These are phyloP conservation scores for Monodelphis domestica DNA, from an alignment of 2,797 vertebrate genomes.

Conservation along the genomic window DNA sequence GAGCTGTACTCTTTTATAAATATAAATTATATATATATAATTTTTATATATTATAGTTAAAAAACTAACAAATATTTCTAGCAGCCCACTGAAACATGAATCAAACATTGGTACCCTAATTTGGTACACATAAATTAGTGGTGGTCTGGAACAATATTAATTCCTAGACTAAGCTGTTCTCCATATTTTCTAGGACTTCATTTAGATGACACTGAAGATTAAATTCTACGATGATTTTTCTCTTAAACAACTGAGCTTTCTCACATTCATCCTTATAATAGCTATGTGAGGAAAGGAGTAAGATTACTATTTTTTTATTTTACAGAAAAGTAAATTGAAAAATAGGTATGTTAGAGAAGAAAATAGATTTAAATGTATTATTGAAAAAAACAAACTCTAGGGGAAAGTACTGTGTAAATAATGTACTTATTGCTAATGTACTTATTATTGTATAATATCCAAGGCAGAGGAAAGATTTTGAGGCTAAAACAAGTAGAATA, in stretches of 20 bases:
- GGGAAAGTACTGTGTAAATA: neutral
- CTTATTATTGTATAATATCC: neutral
- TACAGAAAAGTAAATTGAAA: neutral
- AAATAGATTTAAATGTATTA: neutral
- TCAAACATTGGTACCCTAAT: neutral
- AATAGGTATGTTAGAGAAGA: neutral
- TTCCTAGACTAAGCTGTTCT: neutral
- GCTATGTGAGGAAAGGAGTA: neutral
- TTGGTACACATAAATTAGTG: neutral
- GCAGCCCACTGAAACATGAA: neutral
- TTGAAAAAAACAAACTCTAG: neutral
- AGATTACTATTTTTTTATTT: neutral
- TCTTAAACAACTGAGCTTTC: neutral
- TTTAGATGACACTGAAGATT: neutral
- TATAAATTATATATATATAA: no score
- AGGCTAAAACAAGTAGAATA: neutral
- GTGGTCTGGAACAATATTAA: neutral
- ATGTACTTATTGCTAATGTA: neutral
- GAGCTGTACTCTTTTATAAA: no score
- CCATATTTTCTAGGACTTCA: neutral
- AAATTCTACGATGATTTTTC: neutral
- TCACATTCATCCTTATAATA: neutral
- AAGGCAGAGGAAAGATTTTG: neutral
- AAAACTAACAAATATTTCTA: neutral
- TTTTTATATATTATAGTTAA: no score